phyloP scores from a whole-genome alignment of 2,797 vertebrate genomes.

The Holocentrus rufus region DNA sequence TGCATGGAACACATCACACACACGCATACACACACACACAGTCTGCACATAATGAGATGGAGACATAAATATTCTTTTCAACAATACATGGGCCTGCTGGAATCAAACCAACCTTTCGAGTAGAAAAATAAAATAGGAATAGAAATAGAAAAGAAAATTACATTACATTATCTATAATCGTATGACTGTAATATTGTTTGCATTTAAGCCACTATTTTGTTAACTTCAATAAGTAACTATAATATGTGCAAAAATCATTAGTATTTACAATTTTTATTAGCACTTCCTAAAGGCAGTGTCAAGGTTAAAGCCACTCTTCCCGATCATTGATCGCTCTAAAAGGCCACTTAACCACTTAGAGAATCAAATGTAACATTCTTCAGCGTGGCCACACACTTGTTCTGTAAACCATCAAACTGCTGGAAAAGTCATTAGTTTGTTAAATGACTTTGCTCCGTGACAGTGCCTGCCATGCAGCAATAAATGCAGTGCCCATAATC shows the following conservation, averaged over 20 bases:
- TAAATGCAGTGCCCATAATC: constrained; percentile 64
- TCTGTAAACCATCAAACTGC: constrained; percentile 49
- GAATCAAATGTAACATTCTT: constrained; percentile 48
- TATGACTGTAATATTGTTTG: background rate
- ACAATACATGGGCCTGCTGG: constrained; percentile 36
- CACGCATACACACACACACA: background rate
- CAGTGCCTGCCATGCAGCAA: constrained; percentile 74
- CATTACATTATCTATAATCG: constrained; percentile 9
- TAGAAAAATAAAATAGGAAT: too few species aligned
- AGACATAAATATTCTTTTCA: constrained; percentile 20
- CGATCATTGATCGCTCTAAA: constrained; percentile 34
- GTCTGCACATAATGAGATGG: constrained; percentile 27
- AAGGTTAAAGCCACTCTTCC: constrained; percentile 46
- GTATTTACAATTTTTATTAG: constrained; percentile 32
- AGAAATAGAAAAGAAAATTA: constrained; percentile 27
- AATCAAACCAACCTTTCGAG: constrained; percentile 30
- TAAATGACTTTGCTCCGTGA: constrained; percentile 67
- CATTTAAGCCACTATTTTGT: background rate
- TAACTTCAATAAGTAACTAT: constrained; percentile 8
- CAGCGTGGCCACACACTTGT: constrained; percentile 41
- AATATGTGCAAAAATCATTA: constrained; percentile 19
- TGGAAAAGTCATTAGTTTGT: constrained; percentile 64
- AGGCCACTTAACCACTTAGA: constrained; percentile 46
- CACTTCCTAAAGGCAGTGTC: constrained; percentile 35
- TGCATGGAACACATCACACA: constrained; percentile 22